Percentiles rank a stretch among this genome's conserved stretches.
phyloP scores from a whole-genome alignment of 2,888 invertebrate genomes.

The Cyclophora punctaria region DNA sequence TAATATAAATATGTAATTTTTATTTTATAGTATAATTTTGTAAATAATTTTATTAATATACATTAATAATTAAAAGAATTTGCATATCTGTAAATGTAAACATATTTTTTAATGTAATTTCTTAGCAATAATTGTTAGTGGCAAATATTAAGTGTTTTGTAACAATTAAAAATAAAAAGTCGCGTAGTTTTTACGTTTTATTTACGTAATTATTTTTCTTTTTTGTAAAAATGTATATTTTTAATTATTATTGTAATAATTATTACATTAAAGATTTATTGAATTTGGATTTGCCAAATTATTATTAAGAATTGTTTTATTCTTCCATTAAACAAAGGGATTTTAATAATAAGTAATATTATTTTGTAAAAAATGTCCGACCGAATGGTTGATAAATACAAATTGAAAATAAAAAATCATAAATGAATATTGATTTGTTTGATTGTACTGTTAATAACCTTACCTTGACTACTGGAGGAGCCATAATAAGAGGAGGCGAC shows the following conservation, averaged over 20 bases:
- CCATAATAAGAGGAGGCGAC: too few relatives aligned
- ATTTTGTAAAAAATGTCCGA: conserved; percentile 70
- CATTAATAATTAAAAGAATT: conserved; percentile 42
- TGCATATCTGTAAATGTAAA: conserved; percentile 48
- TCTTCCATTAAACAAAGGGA: conserved; percentile 66
- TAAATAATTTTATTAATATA: conserved; percentile 58
- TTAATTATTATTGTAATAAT: conserved; percentile 61
- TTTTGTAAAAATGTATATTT: conserved; percentile 72
- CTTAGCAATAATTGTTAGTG: conserved; percentile 37
- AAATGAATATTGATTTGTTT: conserved; percentile 57
- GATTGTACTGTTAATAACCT: conserved; percentile 21
- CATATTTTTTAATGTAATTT: conserved; percentile 22
- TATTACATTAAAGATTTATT: conserved; percentile 60
- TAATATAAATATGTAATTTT: conserved; percentile 46
- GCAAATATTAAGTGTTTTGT: conserved; percentile 54
- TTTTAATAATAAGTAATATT: conserved; percentile 37
- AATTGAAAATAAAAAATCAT: conserved; percentile 66
- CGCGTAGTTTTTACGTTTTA: conserved; percentile 35
- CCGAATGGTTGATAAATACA: conserved; percentile 61
- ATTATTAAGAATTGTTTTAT: conserved; percentile 65
- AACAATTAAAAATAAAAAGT: conserved; percentile 42
- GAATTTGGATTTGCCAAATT: conserved; percentile 72
- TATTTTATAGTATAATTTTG: conserved; percentile 44
- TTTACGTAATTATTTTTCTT: conserved; percentile 50
- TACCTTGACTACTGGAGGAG: too few relatives aligned